These are phyloP conservation scores for Temnothorax unifasciatus DNA, from an alignment of 2,888 invertebrate genomes.

Conservation along the genomic window DNA sequence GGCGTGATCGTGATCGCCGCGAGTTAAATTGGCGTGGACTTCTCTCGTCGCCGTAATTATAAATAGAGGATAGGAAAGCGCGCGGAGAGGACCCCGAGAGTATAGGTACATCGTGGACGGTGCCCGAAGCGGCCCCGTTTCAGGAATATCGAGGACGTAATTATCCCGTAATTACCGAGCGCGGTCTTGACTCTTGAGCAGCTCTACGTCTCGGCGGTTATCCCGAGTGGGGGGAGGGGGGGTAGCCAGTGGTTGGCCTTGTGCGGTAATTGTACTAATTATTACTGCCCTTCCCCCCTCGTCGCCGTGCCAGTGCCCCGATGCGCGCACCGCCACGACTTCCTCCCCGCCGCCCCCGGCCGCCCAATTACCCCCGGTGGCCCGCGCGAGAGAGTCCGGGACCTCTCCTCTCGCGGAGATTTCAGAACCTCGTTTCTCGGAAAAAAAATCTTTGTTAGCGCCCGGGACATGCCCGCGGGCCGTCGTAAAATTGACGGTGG, in stretches of 20 bases:
- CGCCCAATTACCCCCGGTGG: slow-evolving; percentile 71
- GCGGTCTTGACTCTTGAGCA: slow-evolving; percentile 82
- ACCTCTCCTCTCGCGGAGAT: slow-evolving; percentile 64
- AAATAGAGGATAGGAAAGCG: slow-evolving; percentile 74
- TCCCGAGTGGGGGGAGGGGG: slow-evolving; percentile 29
- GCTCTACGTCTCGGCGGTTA: slow-evolving; percentile 64
- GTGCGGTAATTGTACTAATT: slow-evolving; percentile 86
- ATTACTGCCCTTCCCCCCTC: slow-evolving; percentile 79
- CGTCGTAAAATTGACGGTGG: slow-evolving; percentile 48
- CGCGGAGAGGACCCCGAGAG: slow-evolving; percentile 56
- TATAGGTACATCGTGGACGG: slow-evolving; percentile 67
- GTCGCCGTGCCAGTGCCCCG: slow-evolving; percentile 38
- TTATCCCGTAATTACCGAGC: slow-evolving; percentile 85
- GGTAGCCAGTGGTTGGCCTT: slow-evolving; percentile 77
- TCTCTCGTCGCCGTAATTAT: slow-evolving; percentile 73
- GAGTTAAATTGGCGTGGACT: slow-evolving; percentile 71
- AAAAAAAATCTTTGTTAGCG: slow-evolving; percentile 57
- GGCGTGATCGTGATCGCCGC: slow-evolving; percentile 50
- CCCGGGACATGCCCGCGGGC: slow-evolving; percentile 34
- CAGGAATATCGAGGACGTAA: slow-evolving; percentile 86
- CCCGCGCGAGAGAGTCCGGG: slow-evolving; percentile 56
- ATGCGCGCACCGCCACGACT: slow-evolving; percentile 33
- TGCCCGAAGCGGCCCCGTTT: slow-evolving; percentile 80
- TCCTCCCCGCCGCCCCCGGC: slow-evolving; percentile 59
- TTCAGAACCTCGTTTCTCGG: slow-evolving; percentile 72